A percentile compares a stretch with the other conserved stretches of the same genome.
Evolutionary conservation across 2,797 vertebrate species (phyloP).

Genomic region (Taenioides sp.): DNA sequence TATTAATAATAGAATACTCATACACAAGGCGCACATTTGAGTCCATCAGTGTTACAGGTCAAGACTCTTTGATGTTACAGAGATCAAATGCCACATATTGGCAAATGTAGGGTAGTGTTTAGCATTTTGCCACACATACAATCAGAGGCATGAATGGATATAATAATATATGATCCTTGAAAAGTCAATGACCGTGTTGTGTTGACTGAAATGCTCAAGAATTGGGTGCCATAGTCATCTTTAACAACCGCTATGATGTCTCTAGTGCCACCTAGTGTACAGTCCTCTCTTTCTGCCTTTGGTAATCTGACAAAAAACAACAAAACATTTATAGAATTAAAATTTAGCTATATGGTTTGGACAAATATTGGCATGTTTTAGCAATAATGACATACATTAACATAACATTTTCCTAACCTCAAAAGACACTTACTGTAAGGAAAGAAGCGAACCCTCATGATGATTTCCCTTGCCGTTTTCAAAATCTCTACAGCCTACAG

Average conservation of each 20-base stretch:
- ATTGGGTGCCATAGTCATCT: neutral
- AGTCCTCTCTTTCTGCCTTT: constrained; percentile 95
- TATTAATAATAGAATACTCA: constrained; percentile 16
- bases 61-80: neutral
- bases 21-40: neutral
- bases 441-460: constrained; percentile 96
- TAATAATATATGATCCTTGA: constrained; percentile 5
- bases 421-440: constrained; percentile 89
- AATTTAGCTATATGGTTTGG: neutral
- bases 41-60: constrained; percentile 12
- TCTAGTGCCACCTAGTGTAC: constrained; percentile 86
- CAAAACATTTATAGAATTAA: neutral
- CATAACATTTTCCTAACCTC: neutral
- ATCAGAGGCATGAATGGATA: neutral
- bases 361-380: too few species aligned
- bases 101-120: neutral
- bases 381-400: neutral
- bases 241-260: constrained; percentile 36
- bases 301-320: constrained; percentile 84
- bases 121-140: neutral
- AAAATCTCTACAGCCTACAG: constrained; percentile 96
- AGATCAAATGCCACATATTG: neutral
- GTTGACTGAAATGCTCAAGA: neutral
- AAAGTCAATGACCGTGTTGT: neutral
- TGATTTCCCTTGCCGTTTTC: constrained; percentile 94